A percentile compares a stretch with the other conserved stretches of the same genome.
Conservation (phyloP, 2,888 invertebrate species). For the Zhengitettix transpicula region DNA sequence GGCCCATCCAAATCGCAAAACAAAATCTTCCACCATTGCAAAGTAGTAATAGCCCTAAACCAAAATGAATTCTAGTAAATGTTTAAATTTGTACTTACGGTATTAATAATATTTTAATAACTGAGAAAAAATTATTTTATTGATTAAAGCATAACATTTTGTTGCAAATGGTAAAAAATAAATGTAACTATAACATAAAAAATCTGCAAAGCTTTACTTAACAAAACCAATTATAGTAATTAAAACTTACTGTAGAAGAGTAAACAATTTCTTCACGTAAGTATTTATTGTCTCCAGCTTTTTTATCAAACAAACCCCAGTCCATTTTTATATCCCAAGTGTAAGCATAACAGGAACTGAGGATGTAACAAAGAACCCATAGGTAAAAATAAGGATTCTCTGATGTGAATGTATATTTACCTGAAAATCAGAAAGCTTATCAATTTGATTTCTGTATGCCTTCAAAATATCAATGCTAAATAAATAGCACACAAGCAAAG, state of each 20-base stretch:
- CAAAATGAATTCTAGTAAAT: slow-evolving; percentile 8
- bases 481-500: no score
- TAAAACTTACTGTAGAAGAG: slow-evolving; percentile 44
- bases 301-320: slow-evolving; percentile 66
- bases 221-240: not conserved
- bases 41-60: slow-evolving; percentile 61
- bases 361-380: slow-evolving; percentile 48
- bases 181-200: no score
- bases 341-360: slow-evolving; percentile 64
- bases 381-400: slow-evolving; percentile 50
- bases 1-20: slow-evolving; percentile 65
- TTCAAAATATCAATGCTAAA: not conserved
- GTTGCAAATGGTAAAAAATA: no score
- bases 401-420: slow-evolving; percentile 28
- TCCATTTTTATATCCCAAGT: slow-evolving; percentile 82
- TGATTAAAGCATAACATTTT: no score
- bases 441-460: not conserved
- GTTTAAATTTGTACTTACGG: not conserved
- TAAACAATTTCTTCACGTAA: slow-evolving; percentile 66
- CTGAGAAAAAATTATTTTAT: no score
- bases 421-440: slow-evolving; percentile 20
- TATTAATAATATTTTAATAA: no score
- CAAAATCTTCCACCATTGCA: slow-evolving; percentile 63
- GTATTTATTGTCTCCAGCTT: slow-evolving; percentile 57
- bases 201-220: no score